These are phyloP conservation scores for Eudemis profundana DNA, from an alignment of 2,888 invertebrate genomes.

Conservation along the genomic window DNA sequence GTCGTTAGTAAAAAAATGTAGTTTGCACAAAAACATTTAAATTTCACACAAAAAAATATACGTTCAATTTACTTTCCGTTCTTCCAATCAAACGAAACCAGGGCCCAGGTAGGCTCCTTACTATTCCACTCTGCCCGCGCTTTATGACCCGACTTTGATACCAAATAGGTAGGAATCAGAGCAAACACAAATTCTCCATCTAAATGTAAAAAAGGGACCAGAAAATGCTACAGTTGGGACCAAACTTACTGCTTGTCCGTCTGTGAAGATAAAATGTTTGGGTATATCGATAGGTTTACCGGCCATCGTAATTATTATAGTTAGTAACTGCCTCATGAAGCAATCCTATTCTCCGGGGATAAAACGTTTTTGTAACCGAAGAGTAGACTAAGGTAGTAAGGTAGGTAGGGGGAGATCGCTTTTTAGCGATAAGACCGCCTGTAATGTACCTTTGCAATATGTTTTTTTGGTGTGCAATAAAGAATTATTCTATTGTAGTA, in stretches of 20 bases:
- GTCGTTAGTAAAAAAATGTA: too few relatives aligned
- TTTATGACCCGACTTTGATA: slow-evolving; percentile 30
- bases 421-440: too few relatives aligned
- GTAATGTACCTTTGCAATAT: too few relatives aligned
- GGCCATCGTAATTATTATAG: neutral
- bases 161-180: slow-evolving; percentile 40
- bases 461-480: too few relatives aligned
- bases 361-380: too few relatives aligned
- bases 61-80: neutral
- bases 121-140: slow-evolving; percentile 30
- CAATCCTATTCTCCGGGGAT: too few relatives aligned
- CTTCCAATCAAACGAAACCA: slow-evolving; percentile 33
- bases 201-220: slow-evolving; percentile 40
- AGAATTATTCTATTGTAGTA: too few relatives aligned
- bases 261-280: neutral
- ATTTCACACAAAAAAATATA: neutral
- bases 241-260: neutral
- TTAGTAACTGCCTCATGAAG: too few relatives aligned
- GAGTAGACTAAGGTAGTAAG: too few relatives aligned
- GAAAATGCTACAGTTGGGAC: slow-evolving; percentile 15
- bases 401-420: too few relatives aligned
- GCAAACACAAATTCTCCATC: slow-evolving; percentile 32
- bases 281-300: neutral
- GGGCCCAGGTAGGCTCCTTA: slow-evolving; percentile 30
- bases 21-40: too few relatives aligned